These are phyloP conservation scores for Apostichopus parvimensis DNA, from an alignment of 35 echinoderm and acorn worm species.

Conservation along the genomic window DNA sequence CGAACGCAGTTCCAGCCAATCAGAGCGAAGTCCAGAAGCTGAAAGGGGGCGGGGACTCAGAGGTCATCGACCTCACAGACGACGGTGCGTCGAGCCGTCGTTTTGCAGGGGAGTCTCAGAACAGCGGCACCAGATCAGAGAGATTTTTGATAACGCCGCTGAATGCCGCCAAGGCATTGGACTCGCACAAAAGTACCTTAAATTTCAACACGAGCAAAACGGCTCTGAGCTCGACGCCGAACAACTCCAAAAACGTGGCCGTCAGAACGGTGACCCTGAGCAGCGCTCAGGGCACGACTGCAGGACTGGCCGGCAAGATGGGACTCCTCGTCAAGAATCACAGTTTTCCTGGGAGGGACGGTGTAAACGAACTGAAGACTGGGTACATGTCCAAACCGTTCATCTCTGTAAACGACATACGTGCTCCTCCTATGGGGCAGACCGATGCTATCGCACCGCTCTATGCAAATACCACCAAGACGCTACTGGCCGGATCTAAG, in stretches of 20 bases:
- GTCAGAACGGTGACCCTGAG: not conserved
- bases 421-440: not conserved
- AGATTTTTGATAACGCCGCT: slow-evolving; percentile 5
- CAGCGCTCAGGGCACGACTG: not conserved
- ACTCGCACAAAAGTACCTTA: not conserved
- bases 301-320: not conserved
- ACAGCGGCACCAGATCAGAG: not conserved
- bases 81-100: not conserved
- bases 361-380: not conserved
- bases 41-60: no score
- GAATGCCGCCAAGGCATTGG: not conserved
- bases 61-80: not conserved
- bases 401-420: not conserved
- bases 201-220: not conserved
- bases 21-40: no score
- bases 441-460: not conserved
- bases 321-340: not conserved
- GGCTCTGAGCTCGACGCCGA: not conserved
- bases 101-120: not conserved
- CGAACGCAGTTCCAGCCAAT: no score
- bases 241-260: not conserved
- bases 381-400: not conserved
- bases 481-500: not conserved
- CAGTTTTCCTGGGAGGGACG: not conserved
- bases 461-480: not conserved